A percentile compares a stretch with the other conserved stretches of the same genome.
phyloP scores from a whole-genome alignment of 1,140 invertebrate genomes.

The Zaprionus camerounensis region DNA sequence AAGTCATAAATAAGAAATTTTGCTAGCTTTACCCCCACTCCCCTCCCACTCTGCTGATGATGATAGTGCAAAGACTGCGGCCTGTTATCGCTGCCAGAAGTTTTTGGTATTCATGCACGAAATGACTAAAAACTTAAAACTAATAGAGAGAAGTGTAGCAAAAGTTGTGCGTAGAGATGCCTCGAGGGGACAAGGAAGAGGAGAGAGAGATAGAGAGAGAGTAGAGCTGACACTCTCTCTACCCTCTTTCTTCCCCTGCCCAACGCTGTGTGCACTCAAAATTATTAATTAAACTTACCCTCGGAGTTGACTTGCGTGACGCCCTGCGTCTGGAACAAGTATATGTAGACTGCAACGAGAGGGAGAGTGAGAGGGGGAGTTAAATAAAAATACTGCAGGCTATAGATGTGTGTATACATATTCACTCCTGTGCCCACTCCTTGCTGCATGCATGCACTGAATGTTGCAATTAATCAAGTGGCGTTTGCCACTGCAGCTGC shows the following conservation, averaged over 20 bases:
- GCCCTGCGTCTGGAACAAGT: constrained; percentile 62
- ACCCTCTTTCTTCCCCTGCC: neutral
- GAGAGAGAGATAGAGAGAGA: neutral
- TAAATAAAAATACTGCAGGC: constrained; percentile 33
- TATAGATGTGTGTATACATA: constrained; percentile 22
- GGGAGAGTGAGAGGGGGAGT: constrained; percentile 8
- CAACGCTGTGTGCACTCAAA: constrained; percentile 53
- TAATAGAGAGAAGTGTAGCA: constrained; percentile 68
- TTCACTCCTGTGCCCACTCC: neutral
- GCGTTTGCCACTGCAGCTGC: constrained; percentile 14
- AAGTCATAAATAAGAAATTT: constrained; percentile 64
- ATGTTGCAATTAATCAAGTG: constrained; percentile 51
- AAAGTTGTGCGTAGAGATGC: constrained; percentile 48
- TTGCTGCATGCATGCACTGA: neutral
- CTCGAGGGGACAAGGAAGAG: neutral
- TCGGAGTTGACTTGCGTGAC: constrained; percentile 75
- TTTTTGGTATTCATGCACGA: constrained; percentile 75
- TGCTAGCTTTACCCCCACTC: constrained; percentile 2
- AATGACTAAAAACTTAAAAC: constrained; percentile 76
- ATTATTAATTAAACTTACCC: constrained; percentile 84
- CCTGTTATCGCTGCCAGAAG: constrained; percentile 62
- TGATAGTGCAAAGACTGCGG: constrained; percentile 60
- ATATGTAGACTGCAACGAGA: constrained; percentile 67
- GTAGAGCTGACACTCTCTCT: too few species aligned
- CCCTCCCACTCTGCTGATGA: constrained; percentile 26